Conservation (phyloP, 2,113 vertebrate species). For the Pogona vitticeps region DNA sequence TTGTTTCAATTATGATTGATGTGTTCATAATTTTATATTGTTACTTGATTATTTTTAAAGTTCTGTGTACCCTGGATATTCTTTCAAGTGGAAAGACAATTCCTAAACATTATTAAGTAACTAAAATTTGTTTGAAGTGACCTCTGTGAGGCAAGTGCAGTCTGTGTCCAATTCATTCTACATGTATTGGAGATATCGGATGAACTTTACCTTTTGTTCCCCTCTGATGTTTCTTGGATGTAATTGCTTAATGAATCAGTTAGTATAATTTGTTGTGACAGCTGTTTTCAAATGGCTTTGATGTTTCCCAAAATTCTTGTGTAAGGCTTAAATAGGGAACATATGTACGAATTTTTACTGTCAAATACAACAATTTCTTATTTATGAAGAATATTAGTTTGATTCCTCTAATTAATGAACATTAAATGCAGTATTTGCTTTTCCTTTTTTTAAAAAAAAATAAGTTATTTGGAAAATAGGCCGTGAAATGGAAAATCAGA, state of each 20-base stretch:
- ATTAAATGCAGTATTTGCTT: background rate
- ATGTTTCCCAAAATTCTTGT: slow-evolving; percentile 46
- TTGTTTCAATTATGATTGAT: too few relatives aligned
- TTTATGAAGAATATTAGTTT: slow-evolving; percentile 62
- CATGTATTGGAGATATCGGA: background rate
- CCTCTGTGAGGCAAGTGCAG: background rate
- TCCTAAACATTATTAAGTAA: background rate
- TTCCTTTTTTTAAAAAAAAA: background rate
- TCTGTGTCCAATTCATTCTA: background rate
- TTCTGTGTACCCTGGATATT: too few relatives aligned
- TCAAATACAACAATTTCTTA: slow-evolving; percentile 61
- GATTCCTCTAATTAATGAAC: slow-evolving; percentile 23
- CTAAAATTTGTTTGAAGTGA: background rate
- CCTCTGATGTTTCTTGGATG: slow-evolving; percentile 14
- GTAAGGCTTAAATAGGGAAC: slow-evolving; percentile 51
- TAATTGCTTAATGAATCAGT: slow-evolving; percentile 52
- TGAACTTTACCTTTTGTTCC: background rate
- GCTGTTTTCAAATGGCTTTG: slow-evolving; percentile 55
- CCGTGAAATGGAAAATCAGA: background rate
- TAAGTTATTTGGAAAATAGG: background rate
- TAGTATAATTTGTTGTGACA: slow-evolving; percentile 43
- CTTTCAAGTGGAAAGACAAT: background rate
- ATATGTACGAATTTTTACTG: slow-evolving; percentile 55
- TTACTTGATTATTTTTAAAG: too few relatives aligned
- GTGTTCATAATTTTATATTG: too few relatives aligned